Evolutionary conservation across 2,113 vertebrate genomes (phyloP).

Genomic region (Menidia beryllina): DNA sequence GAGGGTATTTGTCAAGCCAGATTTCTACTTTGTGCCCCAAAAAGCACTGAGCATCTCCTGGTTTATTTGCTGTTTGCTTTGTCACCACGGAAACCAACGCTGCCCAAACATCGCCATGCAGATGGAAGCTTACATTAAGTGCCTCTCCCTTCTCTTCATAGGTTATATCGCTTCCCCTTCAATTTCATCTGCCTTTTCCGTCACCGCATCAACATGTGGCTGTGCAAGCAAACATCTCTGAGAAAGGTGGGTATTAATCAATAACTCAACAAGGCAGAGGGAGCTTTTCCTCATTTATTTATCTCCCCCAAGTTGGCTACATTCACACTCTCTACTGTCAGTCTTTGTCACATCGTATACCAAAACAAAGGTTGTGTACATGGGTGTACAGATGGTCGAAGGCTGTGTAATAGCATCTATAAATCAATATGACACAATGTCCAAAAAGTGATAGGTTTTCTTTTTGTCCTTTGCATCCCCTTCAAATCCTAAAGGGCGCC

Average conservation of each 20-base stretch:
- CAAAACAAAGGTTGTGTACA: conserved; percentile 53
- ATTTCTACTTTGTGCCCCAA: conserved; percentile 38
- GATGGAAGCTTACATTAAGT: conserved; percentile 74
- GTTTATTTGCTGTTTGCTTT: conserved; percentile 77
- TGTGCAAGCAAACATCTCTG: conserved; percentile 68
- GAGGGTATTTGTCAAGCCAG: conserved; percentile 58
- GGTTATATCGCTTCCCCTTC: conserved; percentile 21
- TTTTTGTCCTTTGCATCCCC: conserved; percentile 47
- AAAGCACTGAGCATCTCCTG: conserved; percentile 62
- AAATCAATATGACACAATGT: conserved; percentile 63
- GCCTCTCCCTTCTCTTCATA: conserved; percentile 45
- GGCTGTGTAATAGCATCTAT: conserved; percentile 56
- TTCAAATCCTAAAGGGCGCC: conserved; percentile 32
- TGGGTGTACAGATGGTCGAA: conserved; percentile 39
- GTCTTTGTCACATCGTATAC: conserved; percentile 49
- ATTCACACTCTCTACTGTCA: conserved; percentile 66
- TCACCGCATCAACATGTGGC: conserved; percentile 56
- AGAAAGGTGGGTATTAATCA: conserved; percentile 52
- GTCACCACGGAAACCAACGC: conserved; percentile 78
- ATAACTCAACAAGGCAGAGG: conserved; percentile 51
- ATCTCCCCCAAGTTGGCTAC: conserved; percentile 46
- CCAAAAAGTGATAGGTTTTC: conserved; percentile 54
- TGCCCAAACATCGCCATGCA: conserved; percentile 76
- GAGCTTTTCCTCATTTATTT: conserved; percentile 67
- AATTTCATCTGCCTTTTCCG: conserved; percentile 36